Evolutionary conservation across 1,140 invertebrate species (phyloP), one percentile per base, ranked within the genome.

Genomic region (Drosophila insularis): DNA sequence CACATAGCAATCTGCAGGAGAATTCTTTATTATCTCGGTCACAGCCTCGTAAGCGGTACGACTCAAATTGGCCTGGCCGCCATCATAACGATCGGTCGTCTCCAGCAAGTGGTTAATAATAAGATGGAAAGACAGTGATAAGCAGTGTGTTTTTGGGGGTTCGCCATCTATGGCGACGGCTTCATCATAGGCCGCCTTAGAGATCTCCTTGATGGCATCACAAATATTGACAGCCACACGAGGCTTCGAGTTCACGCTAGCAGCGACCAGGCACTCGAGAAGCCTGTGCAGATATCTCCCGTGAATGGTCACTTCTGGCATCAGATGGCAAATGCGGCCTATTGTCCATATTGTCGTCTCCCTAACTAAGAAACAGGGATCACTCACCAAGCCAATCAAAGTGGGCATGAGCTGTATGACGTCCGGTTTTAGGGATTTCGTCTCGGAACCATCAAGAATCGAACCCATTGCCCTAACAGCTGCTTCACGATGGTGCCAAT

Each of bases 11-110:
- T 99, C 98, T 2, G 6, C 75, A 95, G 95, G 0, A 98, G 98
- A 99, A 91, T 99, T 99, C 92, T 99, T 99, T 13, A 99, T 97
- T 96, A 99, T 97, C 93, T 99, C 98, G 98, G 99, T 99, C 0
- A 99, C 93, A 1, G 99, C 98, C 93, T 99, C 98, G 92, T 99
- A 99, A 1, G 99, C 99, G 56, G 98, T 98, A 53, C 97, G 97
- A 82, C 98, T 94, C 55, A 99, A 93, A 93, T 99, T 99, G 21
- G 97, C 96, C 92, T 97, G 96, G 1, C 95, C 95, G 1, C 96
- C 96, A 92, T 97, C 96, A 59, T 95, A 95, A 74, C 98, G 94
- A 92, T 99, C 98, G 0, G 98, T 99, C 1, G 98, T 98, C 91
- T 98, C 96, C n/a, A 99, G 92, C 1, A 99, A 93, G 77, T 97